A percentile compares a stretch with the other conserved stretches of the same genome.
Conservation (phyloP, 1,140 invertebrate genomes). For the Drosophila ogumai region DNA sequence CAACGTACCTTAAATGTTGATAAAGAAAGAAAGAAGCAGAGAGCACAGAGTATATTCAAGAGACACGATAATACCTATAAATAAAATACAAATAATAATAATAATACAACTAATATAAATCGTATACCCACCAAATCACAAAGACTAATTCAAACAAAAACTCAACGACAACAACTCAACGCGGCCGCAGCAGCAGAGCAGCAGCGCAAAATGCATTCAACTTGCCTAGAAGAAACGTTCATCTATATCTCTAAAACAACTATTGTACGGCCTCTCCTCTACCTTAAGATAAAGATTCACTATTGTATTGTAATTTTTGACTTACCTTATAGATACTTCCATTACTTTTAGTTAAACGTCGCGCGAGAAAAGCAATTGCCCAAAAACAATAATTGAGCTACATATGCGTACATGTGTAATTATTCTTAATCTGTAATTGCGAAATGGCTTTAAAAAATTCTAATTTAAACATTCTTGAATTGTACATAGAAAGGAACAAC, state of each 20-base stretch:
- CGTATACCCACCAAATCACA: constrained; percentile 79
- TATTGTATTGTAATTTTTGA: constrained; percentile 57
- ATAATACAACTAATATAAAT: constrained; percentile 62
- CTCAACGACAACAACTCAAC: constrained; percentile 74
- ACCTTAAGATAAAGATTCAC: constrained; percentile 62
- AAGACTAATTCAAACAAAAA: constrained; percentile 77
- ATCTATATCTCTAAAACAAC: constrained; percentile 33
- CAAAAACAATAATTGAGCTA: constrained; percentile 50
- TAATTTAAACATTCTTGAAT: constrained; percentile 77
- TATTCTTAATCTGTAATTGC: constrained; percentile 54
- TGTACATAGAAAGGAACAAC: constrained; percentile 67
- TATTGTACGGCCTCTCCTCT: constrained; percentile 60
- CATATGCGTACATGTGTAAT: constrained; percentile 42
- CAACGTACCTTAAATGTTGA: constrained; percentile 76
- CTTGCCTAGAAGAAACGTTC: constrained; percentile 55
- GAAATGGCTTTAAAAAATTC: constrained; percentile 74
- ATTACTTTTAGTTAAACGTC: constrained; percentile 72
- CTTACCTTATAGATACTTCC: constrained; percentile 63
- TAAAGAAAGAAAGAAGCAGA: constrained; percentile 35
- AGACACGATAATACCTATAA: constrained; percentile 49
- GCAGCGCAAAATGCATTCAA: constrained; percentile 76
- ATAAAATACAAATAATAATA: constrained; percentile 32
- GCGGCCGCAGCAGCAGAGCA: constrained; percentile 53
- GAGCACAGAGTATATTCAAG: constrained; percentile 42
- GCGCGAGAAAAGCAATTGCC: constrained; percentile 44